These are phyloP conservation scores for Drosophila saltans DNA, from an alignment of 1,140 invertebrate species.

Conservation along the genomic window DNA sequence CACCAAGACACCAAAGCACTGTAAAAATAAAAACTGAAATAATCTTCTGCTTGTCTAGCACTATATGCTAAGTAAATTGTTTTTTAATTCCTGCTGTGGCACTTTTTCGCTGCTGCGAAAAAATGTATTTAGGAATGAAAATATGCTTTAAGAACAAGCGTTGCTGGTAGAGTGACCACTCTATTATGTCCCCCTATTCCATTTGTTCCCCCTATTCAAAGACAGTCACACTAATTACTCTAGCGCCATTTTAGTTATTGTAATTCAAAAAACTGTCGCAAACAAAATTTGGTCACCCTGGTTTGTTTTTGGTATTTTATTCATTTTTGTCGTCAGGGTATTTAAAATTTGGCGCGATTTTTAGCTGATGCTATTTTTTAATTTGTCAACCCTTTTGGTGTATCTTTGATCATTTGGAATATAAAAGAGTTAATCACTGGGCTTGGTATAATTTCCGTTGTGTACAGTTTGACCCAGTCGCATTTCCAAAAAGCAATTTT, in stretches of 20 bases:
- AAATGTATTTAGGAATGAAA: slow-evolving; percentile 5
- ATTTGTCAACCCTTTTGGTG: too few relatives aligned
- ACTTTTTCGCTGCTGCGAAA: slow-evolving; percentile 1
- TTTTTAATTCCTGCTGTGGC: background rate
- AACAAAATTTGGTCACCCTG: too few relatives aligned
- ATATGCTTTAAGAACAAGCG: slow-evolving; percentile 6
- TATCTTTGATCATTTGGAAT: too few relatives aligned
- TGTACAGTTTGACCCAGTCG: too few relatives aligned
- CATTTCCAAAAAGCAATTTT: too few relatives aligned
- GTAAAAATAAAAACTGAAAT: slow-evolving; percentile 46
- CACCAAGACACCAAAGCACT: slow-evolving; percentile 35
- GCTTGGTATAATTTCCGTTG: too few relatives aligned
- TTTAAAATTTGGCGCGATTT: too few relatives aligned
- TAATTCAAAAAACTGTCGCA: too few relatives aligned
- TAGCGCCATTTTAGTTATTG: background rate
- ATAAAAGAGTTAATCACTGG: too few relatives aligned
- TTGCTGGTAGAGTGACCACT: background rate
- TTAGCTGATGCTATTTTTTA: too few relatives aligned
- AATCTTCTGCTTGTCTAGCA: slow-evolving; percentile 40
- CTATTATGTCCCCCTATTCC: slow-evolving; percentile 1
- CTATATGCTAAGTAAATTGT: background rate
- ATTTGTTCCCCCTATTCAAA: background rate
- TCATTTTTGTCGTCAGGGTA: too few relatives aligned
- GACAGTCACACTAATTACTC: background rate
- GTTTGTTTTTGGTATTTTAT: too few relatives aligned